Evolutionary conservation across 2,888 invertebrate species (phyloP).

Genomic region (Drosophila barbarae): DNA sequence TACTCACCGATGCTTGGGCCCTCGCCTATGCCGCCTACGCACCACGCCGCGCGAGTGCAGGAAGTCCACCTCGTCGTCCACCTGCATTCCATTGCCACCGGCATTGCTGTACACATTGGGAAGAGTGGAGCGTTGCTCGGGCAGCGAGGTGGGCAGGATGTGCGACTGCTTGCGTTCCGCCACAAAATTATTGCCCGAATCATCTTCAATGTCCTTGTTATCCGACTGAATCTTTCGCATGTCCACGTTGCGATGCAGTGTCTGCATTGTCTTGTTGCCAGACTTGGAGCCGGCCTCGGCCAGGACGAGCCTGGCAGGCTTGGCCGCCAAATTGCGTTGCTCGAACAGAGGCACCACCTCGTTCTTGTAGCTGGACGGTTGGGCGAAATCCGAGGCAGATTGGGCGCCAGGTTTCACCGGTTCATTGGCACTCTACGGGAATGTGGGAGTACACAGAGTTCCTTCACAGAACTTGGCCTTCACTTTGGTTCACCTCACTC

Average conservation of each 20-base stretch:
- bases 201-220: conserved; percentile 79
- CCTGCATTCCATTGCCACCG: conserved; percentile 79
- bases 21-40: conserved; percentile 76
- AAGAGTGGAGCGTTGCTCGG: conserved; percentile 77
- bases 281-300: conserved; percentile 18
- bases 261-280: conserved; percentile 66
- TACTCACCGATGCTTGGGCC: conserved; percentile 77
- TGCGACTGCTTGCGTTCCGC: conserved; percentile 75
- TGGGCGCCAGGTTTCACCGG: conserved; percentile 70
- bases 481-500: conserved; percentile 56
- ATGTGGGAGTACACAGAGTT: too few species aligned
- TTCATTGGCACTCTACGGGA: conserved; percentile 74
- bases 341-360: conserved; percentile 67
- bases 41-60: conserved; percentile 76
- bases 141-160: conserved; percentile 78
- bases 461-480: too few species aligned
- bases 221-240: conserved; percentile 80
- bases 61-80: conserved; percentile 78
- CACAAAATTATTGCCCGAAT: conserved; percentile 79
- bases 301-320: conserved; percentile 27
- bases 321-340: conserved; percentile 33
- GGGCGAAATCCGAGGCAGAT: conserved; percentile 64
- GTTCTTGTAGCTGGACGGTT: conserved; percentile 75
- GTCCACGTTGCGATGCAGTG: conserved; percentile 77
- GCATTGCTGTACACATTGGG: conserved; percentile 79